Evolutionary conservation across 2,797 vertebrate species (phyloP).

Genomic region (Pogoniulus pusillus): DNA sequence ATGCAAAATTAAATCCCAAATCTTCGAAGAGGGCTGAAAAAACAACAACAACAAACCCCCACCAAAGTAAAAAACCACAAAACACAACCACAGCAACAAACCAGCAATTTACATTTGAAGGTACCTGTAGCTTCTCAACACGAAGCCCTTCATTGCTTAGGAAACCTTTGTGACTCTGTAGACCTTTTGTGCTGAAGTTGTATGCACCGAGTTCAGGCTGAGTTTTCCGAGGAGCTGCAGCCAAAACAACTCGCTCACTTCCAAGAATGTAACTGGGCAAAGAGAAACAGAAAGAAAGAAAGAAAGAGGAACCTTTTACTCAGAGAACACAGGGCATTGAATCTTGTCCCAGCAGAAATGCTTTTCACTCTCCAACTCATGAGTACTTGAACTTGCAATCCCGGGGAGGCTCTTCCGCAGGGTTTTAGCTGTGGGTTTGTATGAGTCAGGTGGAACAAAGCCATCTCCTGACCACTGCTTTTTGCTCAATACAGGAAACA

Average conservation of each 20-base stretch:
- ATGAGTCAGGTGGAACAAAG: slow-evolving; percentile 3
- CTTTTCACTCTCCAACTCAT: slow-evolving; percentile 17
- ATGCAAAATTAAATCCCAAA: background rate
- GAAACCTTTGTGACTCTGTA: background rate
- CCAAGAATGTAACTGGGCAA: slow-evolving; percentile 35
- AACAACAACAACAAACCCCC: no score
- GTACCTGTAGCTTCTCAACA: slow-evolving; percentile 5
- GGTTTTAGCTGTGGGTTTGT: background rate
- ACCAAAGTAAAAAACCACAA: no score
- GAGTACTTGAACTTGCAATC: slow-evolving; percentile 13
- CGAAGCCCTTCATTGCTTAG: background rate
- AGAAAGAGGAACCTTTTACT: slow-evolving; percentile 47
- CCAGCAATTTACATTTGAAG: background rate
- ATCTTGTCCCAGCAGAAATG: slow-evolving; percentile 13
- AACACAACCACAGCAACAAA: background rate
- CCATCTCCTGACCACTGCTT: background rate
- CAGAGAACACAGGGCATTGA: slow-evolving; percentile 39
- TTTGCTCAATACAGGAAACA: background rate
- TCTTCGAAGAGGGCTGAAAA: background rate
- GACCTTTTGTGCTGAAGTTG: slow-evolving; percentile 30
- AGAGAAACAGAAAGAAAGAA: background rate
- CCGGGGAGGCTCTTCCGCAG: background rate
- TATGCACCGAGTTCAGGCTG: slow-evolving; percentile 9
- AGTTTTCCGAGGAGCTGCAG: slow-evolving; percentile 35
- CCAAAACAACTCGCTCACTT: slow-evolving; percentile 60